These are phyloP conservation scores for Psettodes erumei DNA, from an alignment of 2,113 vertebrate species.

Conservation along the genomic window DNA sequence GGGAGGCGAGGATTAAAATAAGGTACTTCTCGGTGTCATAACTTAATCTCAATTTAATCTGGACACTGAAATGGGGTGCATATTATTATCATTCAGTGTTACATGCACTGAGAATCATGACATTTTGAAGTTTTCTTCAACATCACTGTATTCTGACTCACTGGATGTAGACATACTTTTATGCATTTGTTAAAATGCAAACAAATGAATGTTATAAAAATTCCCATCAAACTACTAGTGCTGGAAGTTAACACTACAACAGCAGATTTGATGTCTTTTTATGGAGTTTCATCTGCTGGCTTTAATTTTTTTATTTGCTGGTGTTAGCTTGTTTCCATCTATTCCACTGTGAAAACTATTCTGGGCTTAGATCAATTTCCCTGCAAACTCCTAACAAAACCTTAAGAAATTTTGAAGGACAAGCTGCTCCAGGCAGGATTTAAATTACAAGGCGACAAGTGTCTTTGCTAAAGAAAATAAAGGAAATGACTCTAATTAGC, in stretches of 20 bases:
- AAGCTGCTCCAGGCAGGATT: neutral
- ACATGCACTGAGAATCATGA: neutral
- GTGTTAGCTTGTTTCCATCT: neutral
- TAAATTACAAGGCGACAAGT: neutral
- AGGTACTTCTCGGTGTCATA: neutral
- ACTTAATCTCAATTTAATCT: too few species aligned
- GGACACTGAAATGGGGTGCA: neutral
- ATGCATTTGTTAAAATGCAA: neutral
- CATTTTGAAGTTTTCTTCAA: neutral
- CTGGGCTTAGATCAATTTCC: neutral
- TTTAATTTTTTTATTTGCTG: neutral
- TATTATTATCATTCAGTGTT: neutral
- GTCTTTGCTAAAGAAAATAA: too few species aligned
- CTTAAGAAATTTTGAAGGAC: neutral
- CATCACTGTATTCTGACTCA: too few species aligned
- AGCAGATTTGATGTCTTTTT: neutral
- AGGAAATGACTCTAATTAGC: too few species aligned
- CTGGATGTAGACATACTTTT: too few species aligned
- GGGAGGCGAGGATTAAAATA: neutral
- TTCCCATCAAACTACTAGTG: neutral
- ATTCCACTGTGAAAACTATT: neutral
- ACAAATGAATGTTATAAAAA: neutral
- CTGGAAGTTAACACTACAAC: neutral
- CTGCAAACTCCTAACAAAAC: neutral
- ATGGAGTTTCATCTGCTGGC: neutral